A percentile compares a stretch with the other conserved stretches of the same genome.
Evolutionary conservation across 2,113 vertebrate species (phyloP).

Genomic region (Nothoprocta pentlandii): DNA sequence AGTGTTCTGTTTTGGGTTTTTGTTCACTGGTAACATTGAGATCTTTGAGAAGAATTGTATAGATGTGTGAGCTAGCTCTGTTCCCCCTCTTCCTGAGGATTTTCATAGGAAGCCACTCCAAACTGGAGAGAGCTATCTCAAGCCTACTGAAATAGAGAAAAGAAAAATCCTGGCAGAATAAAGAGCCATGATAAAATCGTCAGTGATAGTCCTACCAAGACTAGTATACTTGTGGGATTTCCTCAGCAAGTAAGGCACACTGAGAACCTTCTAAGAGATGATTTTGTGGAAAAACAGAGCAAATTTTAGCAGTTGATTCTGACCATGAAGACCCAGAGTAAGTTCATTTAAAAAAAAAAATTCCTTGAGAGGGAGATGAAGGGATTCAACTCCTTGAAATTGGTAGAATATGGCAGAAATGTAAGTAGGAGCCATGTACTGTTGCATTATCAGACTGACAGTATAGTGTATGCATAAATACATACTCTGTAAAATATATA

Average conservation of each 20-base stretch:
- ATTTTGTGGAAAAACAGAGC: neutral
- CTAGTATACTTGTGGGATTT: neutral
- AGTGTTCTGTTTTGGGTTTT: constrained; percentile 51
- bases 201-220: neutral
- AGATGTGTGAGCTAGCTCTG: constrained; percentile 23
- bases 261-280: neutral
- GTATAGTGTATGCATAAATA: neutral
- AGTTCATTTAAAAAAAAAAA: neutral
- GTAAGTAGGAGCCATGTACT: neutral
- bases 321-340: neutral
- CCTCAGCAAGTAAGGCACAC: neutral
- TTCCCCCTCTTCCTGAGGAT: neutral
- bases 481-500: neutral
- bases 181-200: neutral
- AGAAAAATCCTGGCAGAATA: neutral
- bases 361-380: neutral
- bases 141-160: neutral
- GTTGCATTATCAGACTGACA: neutral
- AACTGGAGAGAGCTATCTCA: constrained; percentile 13
- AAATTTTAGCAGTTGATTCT: neutral
- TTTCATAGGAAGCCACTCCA: constrained; percentile 12
- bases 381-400: neutral
- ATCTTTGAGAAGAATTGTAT: constrained; percentile 51
- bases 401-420: neutral
- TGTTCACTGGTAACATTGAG: constrained; percentile 49